These are phyloP conservation scores for Xestia rhomboidea DNA, from an alignment of 2,888 invertebrate genomes.

Conservation along the genomic window DNA sequence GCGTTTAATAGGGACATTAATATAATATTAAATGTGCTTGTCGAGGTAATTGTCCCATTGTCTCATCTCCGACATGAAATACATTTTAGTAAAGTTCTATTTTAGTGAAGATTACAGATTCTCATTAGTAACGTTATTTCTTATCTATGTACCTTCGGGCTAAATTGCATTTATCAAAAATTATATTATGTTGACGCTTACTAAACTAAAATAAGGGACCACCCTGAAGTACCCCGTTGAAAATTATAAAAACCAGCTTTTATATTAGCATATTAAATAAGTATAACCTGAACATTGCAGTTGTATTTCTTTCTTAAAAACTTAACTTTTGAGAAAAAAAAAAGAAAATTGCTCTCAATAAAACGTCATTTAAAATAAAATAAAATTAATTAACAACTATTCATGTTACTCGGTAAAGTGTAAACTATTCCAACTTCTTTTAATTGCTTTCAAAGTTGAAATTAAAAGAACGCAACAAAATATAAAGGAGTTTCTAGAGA, in stretches of 20 bases:
- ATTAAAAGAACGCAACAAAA: slow-evolving; percentile 64
- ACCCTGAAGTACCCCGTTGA: background rate
- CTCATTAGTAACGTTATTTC: background rate
- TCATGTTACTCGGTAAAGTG: slow-evolving; percentile 3
- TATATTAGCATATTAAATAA: too few species aligned
- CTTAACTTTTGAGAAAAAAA: background rate
- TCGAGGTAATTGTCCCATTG: slow-evolving; percentile 1
- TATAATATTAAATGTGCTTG: background rate
- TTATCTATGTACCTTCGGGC: too few species aligned
- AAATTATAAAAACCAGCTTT: background rate
- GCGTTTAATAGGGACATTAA: background rate
- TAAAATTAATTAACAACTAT: slow-evolving; percentile 23
- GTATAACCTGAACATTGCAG: too few species aligned
- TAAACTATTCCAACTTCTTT: slow-evolving; percentile 36
- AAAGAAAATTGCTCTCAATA: background rate
- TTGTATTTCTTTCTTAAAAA: background rate
- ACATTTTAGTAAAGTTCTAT: slow-evolving; percentile 2
- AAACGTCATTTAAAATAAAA: background rate
- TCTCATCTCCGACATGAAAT: background rate
- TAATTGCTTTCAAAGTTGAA: slow-evolving; percentile 63
- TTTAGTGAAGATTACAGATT: background rate
- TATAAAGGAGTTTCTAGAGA: slow-evolving; percentile 36
- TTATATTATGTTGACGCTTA: background rate
- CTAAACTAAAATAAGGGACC: background rate
- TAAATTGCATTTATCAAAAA: background rate